Evolutionary conservation across 2,797 vertebrate species (phyloP).

Genomic region (Neoniphon sammara): DNA sequence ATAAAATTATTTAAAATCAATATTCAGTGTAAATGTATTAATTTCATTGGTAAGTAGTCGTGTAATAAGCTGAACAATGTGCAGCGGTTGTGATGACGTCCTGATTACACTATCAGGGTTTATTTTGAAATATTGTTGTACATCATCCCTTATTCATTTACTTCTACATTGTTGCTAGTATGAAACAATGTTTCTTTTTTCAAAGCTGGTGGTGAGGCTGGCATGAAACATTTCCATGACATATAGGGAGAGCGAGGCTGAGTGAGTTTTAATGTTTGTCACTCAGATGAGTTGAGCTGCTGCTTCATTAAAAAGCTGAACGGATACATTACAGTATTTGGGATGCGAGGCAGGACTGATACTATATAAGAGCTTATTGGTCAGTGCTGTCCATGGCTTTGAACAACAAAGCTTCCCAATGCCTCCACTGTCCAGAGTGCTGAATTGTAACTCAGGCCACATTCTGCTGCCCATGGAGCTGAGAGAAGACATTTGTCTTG

Average conservation of each 20-base stretch:
- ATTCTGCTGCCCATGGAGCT: not conserved
- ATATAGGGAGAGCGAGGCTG: not conserved
- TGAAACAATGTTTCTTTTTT: too few relatives aligned
- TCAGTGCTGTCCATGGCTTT: not conserved
- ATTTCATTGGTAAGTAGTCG: too few relatives aligned
- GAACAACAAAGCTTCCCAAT: not conserved
- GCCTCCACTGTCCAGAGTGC: not conserved
- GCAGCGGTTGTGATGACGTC: too few relatives aligned
- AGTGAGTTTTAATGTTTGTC: not conserved
- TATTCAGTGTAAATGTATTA: too few relatives aligned
- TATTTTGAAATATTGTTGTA: too few relatives aligned
- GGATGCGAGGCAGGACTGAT: not conserved
- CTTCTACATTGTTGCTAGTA: too few relatives aligned
- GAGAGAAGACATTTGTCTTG: slow-evolving; percentile 17
- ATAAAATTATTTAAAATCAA: too few relatives aligned
- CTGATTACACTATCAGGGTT: too few relatives aligned
- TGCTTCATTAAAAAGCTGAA: not conserved
- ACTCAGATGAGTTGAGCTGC: too few relatives aligned
- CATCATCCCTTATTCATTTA: too few relatives aligned
- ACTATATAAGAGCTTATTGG: not conserved
- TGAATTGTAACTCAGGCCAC: slow-evolving; percentile 10
- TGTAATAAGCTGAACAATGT: too few relatives aligned
- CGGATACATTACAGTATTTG: not conserved
- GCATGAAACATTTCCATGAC: not conserved
- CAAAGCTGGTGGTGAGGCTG: not conserved